These are phyloP conservation scores for Drosophila kuntzei DNA, from an alignment of 2,888 invertebrate genomes.

Conservation along the genomic window DNA sequence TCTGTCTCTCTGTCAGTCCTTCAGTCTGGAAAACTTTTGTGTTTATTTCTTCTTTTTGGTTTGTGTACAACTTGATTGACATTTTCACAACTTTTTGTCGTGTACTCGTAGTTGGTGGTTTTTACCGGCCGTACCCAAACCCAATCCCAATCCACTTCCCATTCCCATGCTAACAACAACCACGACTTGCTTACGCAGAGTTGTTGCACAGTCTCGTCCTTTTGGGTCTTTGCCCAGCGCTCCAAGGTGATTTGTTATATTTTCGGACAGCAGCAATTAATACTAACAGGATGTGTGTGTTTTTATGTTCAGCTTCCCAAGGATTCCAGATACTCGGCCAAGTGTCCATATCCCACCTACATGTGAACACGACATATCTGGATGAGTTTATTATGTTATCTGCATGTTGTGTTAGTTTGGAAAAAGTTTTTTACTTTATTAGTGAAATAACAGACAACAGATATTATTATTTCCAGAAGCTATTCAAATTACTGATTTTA, in stretches of 20 bases:
- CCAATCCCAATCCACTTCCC: conserved; percentile 35
- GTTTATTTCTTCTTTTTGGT: conserved; percentile 44
- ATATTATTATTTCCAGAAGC: background rate
- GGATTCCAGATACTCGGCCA: conserved; percentile 44
- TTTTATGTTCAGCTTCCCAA: conserved; percentile 47
- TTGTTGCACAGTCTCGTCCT: conserved; percentile 65
- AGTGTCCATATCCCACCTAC: conserved; percentile 24
- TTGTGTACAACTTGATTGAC: conserved; percentile 81
- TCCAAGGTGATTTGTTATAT: conserved; percentile 82
- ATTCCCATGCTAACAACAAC: conserved; percentile 11
- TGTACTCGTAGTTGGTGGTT: conserved; percentile 54
- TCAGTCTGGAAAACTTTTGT: conserved; percentile 72
- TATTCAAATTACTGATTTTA: background rate
- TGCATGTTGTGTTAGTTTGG: conserved; percentile 4
- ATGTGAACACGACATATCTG: background rate
- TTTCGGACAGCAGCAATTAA: conserved; percentile 84
- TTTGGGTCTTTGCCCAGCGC: conserved; percentile 65
- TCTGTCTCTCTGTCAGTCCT: conserved; percentile 34
- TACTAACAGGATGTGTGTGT: conserved; percentile 80
- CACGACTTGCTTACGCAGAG: conserved; percentile 40
- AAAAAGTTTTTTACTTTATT: conserved; percentile 13
- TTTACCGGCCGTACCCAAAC: conserved; percentile 49
- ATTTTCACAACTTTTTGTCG: conserved; percentile 81
- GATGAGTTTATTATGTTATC: conserved; percentile 31
- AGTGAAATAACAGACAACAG: background rate